phyloP scores from a whole-genome alignment of 2,113 vertebrate species.

The Epinephelus cyanopodus region DNA sequence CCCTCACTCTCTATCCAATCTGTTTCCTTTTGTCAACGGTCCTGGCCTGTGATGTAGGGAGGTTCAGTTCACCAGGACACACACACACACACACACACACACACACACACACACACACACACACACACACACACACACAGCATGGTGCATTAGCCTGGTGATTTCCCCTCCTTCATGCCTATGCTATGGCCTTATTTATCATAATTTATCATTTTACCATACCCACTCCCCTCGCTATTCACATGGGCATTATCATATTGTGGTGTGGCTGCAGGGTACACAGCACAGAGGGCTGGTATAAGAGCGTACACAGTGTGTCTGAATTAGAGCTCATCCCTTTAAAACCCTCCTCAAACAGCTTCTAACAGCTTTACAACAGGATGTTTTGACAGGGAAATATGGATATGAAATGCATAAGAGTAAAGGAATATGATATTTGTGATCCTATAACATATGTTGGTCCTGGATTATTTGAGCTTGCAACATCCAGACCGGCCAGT shows the following conservation, averaged over 20 bases:
- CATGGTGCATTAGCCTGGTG: conserved; percentile 73
- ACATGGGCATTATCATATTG: conserved; percentile 76
- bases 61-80: conserved; percentile 26
- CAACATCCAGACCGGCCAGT: background rate
- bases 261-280: conserved; percentile 52
- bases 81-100: conserved; percentile 33
- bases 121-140: conserved; percentile 23
- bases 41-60: conserved; percentile 58
- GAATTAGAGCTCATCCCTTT: conserved; percentile 70
- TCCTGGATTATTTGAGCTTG: conserved; percentile 16
- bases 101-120: conserved; percentile 42
- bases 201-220: conserved; percentile 80
- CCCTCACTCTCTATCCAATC: conserved; percentile 58
- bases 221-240: conserved; percentile 68
- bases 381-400: conserved; percentile 57
- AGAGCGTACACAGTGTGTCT: conserved; percentile 30
- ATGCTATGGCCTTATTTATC: conserved; percentile 81
- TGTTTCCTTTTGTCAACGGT: conserved; percentile 58
- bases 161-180: conserved; percentile 77
- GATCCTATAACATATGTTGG: conserved; percentile 47
- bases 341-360: conserved; percentile 58
- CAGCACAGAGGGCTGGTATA: conserved; percentile 21
- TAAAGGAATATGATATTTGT: conserved; percentile 34
- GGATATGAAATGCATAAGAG: conserved; percentile 29
- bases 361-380: conserved; percentile 55